Percentiles rank a stretch among this genome's conserved stretches.
These are phyloP conservation scores for Entelurus aequoreus DNA, from an alignment of 2,113 vertebrate species.

Conservation along the genomic window DNA sequence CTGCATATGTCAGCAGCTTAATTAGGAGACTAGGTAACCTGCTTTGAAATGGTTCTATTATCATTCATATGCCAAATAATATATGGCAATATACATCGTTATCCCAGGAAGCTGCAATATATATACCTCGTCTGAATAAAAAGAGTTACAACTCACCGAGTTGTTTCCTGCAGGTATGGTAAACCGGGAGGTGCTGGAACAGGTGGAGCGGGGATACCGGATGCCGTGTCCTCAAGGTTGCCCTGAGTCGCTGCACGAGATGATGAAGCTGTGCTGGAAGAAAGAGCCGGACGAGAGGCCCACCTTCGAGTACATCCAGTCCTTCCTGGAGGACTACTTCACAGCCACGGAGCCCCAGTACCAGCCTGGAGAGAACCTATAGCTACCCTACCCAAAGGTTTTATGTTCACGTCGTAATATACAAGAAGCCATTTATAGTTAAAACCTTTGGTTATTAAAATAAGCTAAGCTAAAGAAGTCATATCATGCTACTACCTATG, in stretches of 20 bases:
- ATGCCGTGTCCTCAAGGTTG: slow-evolving; percentile 95
- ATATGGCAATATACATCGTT: no score
- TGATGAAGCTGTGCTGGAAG: slow-evolving; percentile 96
- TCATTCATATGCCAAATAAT: no score
- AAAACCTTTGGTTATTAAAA: no score
- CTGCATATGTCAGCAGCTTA: no score
- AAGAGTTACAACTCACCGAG: no score
- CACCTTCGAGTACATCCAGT: slow-evolving; percentile 95
- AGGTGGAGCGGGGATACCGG: slow-evolving; percentile 91
- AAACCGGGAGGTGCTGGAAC: slow-evolving; percentile 91
- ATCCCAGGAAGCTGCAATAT: no score
- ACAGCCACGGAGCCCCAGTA: slow-evolving; percentile 96
- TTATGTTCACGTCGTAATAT: background rate
- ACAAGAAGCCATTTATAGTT: background rate
- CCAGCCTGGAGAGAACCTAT: slow-evolving; percentile 95
- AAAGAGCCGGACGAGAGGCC: slow-evolving; percentile 94
- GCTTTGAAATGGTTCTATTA: no score
- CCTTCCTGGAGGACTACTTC: slow-evolving; percentile 96
- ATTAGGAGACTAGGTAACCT: no score
- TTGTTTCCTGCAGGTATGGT: slow-evolving; percentile 81
- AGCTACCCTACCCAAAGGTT: slow-evolving; percentile 51
- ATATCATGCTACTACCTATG: no score
- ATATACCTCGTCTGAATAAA: no score
- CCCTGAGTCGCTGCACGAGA: slow-evolving; percentile 89
- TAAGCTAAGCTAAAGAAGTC: no score